phyloP scores from a whole-genome alignment of 1,140 invertebrate species.

The Mylabris phalerata region DNA sequence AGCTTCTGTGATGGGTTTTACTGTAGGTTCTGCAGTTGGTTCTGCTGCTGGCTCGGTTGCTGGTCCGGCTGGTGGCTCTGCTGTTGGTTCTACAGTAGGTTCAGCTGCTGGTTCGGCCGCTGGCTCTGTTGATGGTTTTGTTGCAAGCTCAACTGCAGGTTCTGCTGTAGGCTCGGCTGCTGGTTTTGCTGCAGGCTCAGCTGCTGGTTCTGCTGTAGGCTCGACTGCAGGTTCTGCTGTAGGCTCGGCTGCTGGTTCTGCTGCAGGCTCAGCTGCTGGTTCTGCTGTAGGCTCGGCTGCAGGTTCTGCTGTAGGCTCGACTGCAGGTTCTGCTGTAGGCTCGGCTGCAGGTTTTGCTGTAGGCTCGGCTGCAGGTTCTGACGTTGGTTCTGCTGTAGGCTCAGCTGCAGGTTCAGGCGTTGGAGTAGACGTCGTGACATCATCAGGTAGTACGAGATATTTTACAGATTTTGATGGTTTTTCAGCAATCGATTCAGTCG shows the following conservation, averaged over 20 bases:
- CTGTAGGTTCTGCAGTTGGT: slow-evolving; percentile 10
- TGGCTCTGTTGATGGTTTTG: slow-evolving; percentile 8
- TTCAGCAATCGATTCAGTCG: background rate
- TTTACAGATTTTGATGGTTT: background rate
- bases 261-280: background rate
- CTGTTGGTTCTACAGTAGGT: slow-evolving; percentile 2
- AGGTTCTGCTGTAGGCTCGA: slow-evolving; percentile 13
- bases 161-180: background rate
- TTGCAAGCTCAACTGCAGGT: background rate
- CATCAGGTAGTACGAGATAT: no score
- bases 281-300: slow-evolving; percentile 13
- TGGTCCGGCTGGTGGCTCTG: background rate
- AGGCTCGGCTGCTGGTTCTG: slow-evolving; percentile 9
- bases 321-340: slow-evolving; percentile 11
- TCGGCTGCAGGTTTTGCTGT: slow-evolving; percentile 10
- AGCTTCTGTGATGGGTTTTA: slow-evolving; percentile 6
- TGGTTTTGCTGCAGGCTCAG: slow-evolving; percentile 17
- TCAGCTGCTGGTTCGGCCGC: slow-evolving; percentile 9
- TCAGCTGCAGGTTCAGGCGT: slow-evolving; percentile 10
- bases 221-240: slow-evolving; percentile 1
- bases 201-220: slow-evolving; percentile 16
- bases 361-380: slow-evolving; percentile 15
- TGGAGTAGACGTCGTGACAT: slow-evolving; percentile 21
- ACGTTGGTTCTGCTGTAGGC: slow-evolving; percentile 11
- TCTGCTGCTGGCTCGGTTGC: slow-evolving; percentile 10